A percentile compares a stretch with the other conserved stretches of the same genome.
Conservation (phyloP, 2,888 invertebrate genomes). For the Gastracanthus pulcherrimus region DNA sequence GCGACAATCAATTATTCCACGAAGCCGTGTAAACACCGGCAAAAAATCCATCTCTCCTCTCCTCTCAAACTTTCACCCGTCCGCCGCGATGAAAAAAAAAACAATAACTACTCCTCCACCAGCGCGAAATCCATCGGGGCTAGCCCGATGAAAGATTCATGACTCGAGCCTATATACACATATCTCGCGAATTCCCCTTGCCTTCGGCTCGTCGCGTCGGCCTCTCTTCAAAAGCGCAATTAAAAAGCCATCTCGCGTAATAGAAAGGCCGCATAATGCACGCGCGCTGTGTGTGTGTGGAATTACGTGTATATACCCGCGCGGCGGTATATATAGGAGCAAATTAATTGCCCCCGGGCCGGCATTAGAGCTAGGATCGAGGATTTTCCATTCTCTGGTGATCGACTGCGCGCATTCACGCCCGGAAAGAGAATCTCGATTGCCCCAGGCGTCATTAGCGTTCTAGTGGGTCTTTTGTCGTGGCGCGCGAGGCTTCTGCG, state of each 20-base stretch:
- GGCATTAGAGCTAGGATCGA: no score
- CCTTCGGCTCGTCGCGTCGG: background rate
- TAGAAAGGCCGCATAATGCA: conserved; percentile 49
- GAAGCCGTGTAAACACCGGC: background rate
- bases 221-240: conserved; percentile 27
- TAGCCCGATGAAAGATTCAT: conserved; percentile 30
- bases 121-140: background rate
- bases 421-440: conserved; percentile 17
- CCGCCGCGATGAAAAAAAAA: background rate
- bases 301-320: conserved; percentile 19
- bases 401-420: conserved; percentile 11
- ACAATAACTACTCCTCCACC: conserved; percentile 23
- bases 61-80: conserved; percentile 15
- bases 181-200: background rate
- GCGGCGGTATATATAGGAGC: background rate
- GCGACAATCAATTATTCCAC: conserved; percentile 4
- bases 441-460: background rate
- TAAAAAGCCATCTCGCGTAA: conserved; percentile 54
- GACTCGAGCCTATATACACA: background rate
- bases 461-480: background rate
- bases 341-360: conserved; percentile 48
- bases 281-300: no score
- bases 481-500: no score
- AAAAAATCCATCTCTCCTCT: background rate
- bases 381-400: background rate